A percentile compares a stretch with the other conserved stretches of the same genome.
Conservation (phyloP, 2,888 invertebrate species). For the Eulithis prunata region DNA sequence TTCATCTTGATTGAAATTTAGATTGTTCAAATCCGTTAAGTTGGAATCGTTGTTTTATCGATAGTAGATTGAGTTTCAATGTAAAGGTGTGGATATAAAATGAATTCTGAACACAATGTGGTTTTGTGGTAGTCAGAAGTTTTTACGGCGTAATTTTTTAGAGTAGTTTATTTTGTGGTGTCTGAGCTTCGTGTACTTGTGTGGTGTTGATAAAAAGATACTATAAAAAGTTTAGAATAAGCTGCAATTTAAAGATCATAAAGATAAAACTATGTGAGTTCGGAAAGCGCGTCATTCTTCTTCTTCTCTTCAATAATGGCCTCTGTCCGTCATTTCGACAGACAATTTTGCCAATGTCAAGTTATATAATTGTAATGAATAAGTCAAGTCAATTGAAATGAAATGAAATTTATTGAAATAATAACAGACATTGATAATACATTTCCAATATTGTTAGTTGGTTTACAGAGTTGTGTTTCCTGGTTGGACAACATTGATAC, state of each 20-base stretch:
- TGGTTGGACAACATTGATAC: too few species aligned
- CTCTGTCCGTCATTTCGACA: too few species aligned
- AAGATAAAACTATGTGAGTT: too few species aligned
- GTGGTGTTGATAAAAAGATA: slow-evolving; percentile 11
- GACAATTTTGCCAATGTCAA: too few species aligned
- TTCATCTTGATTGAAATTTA: slow-evolving; percentile 50
- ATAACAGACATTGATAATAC: too few species aligned
- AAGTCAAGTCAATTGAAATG: too few species aligned
- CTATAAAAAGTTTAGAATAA: background rate
- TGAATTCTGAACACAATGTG: slow-evolving; percentile 48
- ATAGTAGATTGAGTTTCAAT: slow-evolving; percentile 51
- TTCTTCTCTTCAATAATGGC: too few species aligned
- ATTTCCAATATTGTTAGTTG: too few species aligned
- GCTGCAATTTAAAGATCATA: background rate
- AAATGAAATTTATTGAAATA: too few species aligned
- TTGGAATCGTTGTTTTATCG: slow-evolving; percentile 46
- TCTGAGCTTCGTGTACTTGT: slow-evolving; percentile 2
- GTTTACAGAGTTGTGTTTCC: too few species aligned
- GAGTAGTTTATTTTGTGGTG: slow-evolving; percentile 49
- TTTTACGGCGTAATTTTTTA: slow-evolving; percentile 51
- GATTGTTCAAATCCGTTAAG: slow-evolving; percentile 48
- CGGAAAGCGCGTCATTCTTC: too few species aligned
- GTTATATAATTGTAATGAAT: too few species aligned
- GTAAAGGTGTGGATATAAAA: slow-evolving; percentile 50
- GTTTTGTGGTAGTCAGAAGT: slow-evolving; percentile 41